Base-by-base conservation (phyloP, 2,797 vertebrate species). In the Poliocrania exsul region DNA sequence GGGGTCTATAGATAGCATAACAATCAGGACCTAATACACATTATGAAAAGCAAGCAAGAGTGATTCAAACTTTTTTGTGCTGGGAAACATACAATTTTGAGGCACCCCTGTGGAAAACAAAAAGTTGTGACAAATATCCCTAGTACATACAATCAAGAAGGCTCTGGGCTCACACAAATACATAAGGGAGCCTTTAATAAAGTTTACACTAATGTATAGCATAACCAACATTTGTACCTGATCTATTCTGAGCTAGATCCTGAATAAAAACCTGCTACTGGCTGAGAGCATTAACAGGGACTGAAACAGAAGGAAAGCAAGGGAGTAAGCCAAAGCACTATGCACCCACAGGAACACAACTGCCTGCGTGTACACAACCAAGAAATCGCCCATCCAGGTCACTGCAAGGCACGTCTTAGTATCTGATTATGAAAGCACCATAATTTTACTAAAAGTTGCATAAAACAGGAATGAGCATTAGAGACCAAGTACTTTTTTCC, bases 141-240 rank as follows among this genome's bases (percentile, higher is more conserved):
- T 28, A 46, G 17, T 1, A 1, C 17, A 4, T 10, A 33, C 7
- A 24, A 74, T 17, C 54, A 56, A 16, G 25, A 57, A 86, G 62
- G 38, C 10, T 84, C 73, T 2, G 0, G 40, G 37, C 53, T 78
- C 2, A 0, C 44, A 73, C 2, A 50, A 20, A 10, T 49, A 77
- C 19, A 3, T 25, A 64, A 38, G 28, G 8, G 33, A 49, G 25
- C 3, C 65, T 50, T 37, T 46, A 72, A 44, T 42, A 14, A 71
- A 47, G 25, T 65, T 0, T 65, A 35, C 42, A 26, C 26, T 53
- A 53, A 49, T 3, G 9, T 33, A 21, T 3, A 81, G 66, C 37
- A 74, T 2, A 10, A 29, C 37, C 38, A 78, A 29, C 35, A 53
- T 21, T 54, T 50, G 62, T 67, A 80, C 14, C 26, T 51, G 38